Evolutionary conservation across 1,140 invertebrate species (phyloP).

Genomic region (Mamestra configurata): DNA sequence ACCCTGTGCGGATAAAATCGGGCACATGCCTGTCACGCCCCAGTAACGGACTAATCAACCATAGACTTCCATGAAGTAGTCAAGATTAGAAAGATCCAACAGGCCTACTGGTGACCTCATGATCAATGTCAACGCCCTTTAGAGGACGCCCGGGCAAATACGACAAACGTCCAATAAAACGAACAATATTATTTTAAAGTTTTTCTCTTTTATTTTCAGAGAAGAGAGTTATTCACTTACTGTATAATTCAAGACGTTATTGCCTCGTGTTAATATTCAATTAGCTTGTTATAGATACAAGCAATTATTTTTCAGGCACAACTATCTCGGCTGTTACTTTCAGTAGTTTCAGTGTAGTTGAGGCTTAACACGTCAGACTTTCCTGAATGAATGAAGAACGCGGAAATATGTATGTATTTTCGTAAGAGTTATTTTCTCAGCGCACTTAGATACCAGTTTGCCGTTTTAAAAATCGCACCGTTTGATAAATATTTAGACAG

Average conservation of each 20-base stretch:
- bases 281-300: background rate
- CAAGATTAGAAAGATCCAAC: background rate
- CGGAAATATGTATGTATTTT: constrained; percentile 15
- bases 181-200: constrained; percentile 5
- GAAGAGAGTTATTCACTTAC: background rate
- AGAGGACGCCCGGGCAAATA: constrained; percentile 7
- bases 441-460: background rate
- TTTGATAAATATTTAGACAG: constrained; percentile 42
- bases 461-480: constrained; percentile 10
- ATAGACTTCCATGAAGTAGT: background rate
- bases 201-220: background rate
- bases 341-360: background rate
- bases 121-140: constrained; percentile 25
- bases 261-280: background rate
- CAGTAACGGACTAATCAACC: background rate
- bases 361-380: background rate
- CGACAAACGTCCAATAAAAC: background rate
- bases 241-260: background rate
- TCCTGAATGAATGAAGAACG: constrained; percentile 21
- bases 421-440: background rate
- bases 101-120: background rate
- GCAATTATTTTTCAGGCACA: background rate
- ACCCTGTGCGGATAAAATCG: background rate
- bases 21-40: background rate
- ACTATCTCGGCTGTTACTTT: background rate